Percentiles rank a stretch among this genome's conserved stretches.
Conservation (phyloP, 2,888 invertebrate species). For the Phrixothrix hirtus region DNA sequence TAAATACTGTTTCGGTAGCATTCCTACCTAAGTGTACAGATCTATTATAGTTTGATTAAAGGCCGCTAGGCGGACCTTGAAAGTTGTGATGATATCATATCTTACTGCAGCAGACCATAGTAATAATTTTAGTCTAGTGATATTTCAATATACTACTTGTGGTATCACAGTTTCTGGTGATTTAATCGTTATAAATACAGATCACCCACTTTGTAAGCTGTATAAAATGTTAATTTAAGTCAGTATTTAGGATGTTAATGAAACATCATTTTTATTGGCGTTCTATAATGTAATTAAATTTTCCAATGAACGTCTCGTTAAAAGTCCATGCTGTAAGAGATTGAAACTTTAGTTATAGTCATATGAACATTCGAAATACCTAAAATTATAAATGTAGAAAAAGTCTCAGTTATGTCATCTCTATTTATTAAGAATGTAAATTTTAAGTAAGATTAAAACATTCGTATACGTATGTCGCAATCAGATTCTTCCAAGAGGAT, state of each 20-base stretch:
- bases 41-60: conserved; percentile 28
- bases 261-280: conserved; percentile 37
- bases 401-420: conserved; percentile 40
- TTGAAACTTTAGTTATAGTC: conserved; percentile 27
- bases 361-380: conserved; percentile 25
- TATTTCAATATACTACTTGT: conserved; percentile 44
- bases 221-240: conserved; percentile 48
- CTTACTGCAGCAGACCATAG: conserved; percentile 62
- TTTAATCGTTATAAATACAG: conserved; percentile 56
- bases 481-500: conserved; percentile 63
- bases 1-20: conserved; percentile 23
- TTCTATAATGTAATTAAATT: conserved; percentile 25
- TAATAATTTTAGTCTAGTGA: conserved; percentile 38
- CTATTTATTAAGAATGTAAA: conserved; percentile 40
- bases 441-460: conserved; percentile 55
- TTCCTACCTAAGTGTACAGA: conserved; percentile 30
- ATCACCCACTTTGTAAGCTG: too few species aligned
- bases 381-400: conserved; percentile 45
- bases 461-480: conserved; percentile 77
- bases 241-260: conserved; percentile 53
- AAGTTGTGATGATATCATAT: conserved; percentile 79
- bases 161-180: conserved; percentile 51
- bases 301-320: conserved; percentile 25
- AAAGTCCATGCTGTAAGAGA: conserved; percentile 31
- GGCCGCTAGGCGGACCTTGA: conserved; percentile 53